Evolutionary conservation across 2,113 vertebrate species (phyloP).

Genomic region (Apistogramma diplotaenia): DNA sequence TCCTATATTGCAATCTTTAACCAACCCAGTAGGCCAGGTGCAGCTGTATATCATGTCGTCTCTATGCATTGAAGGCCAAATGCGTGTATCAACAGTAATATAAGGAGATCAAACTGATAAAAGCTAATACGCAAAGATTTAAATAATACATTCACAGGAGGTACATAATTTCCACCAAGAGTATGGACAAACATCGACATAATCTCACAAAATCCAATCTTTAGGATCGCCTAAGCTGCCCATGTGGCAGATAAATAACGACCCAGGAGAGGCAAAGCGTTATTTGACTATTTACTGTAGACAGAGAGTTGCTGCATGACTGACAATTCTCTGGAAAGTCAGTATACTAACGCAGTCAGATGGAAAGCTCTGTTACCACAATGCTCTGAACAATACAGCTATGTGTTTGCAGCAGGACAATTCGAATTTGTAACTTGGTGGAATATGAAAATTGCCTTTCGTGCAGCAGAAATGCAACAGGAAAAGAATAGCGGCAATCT

Average conservation of each 20-base stretch:
- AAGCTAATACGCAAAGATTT: constrained; percentile 18
- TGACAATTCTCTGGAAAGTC: constrained; percentile 55
- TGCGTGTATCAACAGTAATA: constrained; percentile 11
- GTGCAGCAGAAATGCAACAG: constrained; percentile 25
- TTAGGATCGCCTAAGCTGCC: constrained; percentile 29
- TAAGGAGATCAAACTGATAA: constrained; percentile 18
- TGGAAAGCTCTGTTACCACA: constrained; percentile 37
- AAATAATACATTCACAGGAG: constrained; percentile 37
- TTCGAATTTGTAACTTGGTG: constrained; percentile 47
- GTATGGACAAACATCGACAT: constrained; percentile 46
- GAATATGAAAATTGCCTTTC: constrained; percentile 62
- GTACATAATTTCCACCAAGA: constrained; percentile 17
- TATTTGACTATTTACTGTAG: constrained; percentile 46
- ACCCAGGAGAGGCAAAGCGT: constrained; percentile 44
- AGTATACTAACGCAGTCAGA: constrained; percentile 40
- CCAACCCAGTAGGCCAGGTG: neutral
- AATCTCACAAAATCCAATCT: constrained; percentile 57
- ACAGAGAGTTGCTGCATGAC: constrained; percentile 45
- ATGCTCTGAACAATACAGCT: constrained; percentile 39
- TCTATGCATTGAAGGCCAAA: constrained; percentile 22
- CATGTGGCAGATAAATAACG: constrained; percentile 32
- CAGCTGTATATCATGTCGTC: neutral
- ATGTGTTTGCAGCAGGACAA: constrained; percentile 47
- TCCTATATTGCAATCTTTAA: constrained; percentile 30
- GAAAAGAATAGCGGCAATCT: constrained; percentile 11